Evolutionary conservation across 2,888 invertebrate species (phyloP).

Genomic region (Cryptocephalus primarius): DNA sequence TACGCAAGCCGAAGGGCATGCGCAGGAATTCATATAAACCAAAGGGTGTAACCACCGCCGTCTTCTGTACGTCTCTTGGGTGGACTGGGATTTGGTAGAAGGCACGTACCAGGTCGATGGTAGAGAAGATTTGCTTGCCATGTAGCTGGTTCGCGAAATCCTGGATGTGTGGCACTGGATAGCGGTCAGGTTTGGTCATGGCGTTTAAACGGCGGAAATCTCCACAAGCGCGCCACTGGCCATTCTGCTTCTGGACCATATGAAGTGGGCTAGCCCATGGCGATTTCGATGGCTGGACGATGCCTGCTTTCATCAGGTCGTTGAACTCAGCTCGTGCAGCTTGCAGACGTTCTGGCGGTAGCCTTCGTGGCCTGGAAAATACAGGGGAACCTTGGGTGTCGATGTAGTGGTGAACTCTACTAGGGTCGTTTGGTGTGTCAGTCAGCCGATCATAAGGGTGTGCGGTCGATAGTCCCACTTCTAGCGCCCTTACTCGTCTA

Average conservation of each 20-base stretch:
- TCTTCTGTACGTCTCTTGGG: constrained; percentile 1
- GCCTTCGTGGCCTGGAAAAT: constrained; percentile 1
- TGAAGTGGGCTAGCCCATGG: too few relatives aligned
- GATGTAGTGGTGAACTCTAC: not conserved
- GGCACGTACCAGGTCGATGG: not conserved
- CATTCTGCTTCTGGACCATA: too few relatives aligned
- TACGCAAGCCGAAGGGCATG: constrained; percentile 7
- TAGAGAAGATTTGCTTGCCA: constrained; percentile 1
- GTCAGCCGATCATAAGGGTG: too few relatives aligned
- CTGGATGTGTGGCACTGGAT: constrained; percentile 2
- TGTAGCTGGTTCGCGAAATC: constrained; percentile 1
- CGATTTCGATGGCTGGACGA: too few relatives aligned
- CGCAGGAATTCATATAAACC: constrained; percentile 5
- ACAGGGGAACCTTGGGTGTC: not conserved
- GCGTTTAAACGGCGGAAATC: too few relatives aligned
- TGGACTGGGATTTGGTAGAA: constrained; percentile 2
- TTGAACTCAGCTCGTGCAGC: constrained; percentile 4
- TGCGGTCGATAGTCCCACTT: too few relatives aligned
- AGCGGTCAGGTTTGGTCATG: constrained; percentile 1
- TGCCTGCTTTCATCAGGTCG: too few relatives aligned
- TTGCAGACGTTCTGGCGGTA: constrained; percentile 1
- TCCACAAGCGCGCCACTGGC: too few relatives aligned
- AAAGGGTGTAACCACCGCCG: constrained; percentile 5
- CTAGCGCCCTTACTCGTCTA: too few relatives aligned
- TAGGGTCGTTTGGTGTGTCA: too few relatives aligned